Percentiles rank a stretch among this genome's conserved stretches.
Evolutionary conservation across 2,113 vertebrate genomes (phyloP).

Genomic region (Malurus melanocephalus): DNA sequence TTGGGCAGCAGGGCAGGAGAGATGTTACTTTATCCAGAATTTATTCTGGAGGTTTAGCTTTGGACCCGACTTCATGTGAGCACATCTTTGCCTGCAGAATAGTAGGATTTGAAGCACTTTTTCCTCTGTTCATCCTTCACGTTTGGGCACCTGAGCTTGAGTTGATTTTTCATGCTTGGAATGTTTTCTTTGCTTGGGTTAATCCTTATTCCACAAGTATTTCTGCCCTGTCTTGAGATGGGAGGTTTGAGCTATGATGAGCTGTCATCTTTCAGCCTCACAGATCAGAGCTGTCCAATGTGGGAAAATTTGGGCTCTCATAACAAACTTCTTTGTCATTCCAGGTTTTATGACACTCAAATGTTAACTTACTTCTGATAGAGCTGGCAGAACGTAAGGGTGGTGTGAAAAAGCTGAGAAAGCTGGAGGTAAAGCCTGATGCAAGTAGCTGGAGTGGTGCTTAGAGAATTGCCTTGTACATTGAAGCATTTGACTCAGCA

Average conservation of each 20-base stretch:
- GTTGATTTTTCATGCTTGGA: neutral
- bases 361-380: neutral
- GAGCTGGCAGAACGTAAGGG: neutral
- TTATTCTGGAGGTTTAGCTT: neutral
- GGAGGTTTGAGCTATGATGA: neutral
- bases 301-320: neutral
- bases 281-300: neutral
- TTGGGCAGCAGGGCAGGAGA: neutral
- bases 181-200: neutral
- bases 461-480: neutral
- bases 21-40: neutral
- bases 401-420: neutral
- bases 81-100: neutral
- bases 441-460: neutral
- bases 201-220: neutral
- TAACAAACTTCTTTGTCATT: neutral
- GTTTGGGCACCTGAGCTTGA: neutral
- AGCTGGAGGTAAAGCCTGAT: neutral
- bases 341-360: neutral
- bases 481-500: constrained; percentile 1
- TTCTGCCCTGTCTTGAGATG: neutral
- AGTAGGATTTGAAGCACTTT: neutral
- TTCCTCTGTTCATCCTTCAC: neutral
- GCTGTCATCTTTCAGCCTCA: neutral
- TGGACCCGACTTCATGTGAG: neutral